Conservation (phyloP, 2,113 vertebrate species). For the Heloderma charlesbogerti region DNA sequence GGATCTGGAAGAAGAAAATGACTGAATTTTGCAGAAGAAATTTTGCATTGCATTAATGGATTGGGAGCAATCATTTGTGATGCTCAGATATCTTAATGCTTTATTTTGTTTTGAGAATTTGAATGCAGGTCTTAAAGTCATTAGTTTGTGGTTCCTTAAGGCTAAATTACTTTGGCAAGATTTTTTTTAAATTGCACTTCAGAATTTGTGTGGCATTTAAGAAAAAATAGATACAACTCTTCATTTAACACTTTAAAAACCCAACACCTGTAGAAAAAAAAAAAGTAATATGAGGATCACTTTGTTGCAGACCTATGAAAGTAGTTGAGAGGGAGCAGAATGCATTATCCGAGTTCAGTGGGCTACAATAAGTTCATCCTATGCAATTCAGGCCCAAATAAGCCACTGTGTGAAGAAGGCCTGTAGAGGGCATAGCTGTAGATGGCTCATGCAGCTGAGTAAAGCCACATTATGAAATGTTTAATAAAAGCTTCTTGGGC, state of each 20-base stretch:
- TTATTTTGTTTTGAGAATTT: constrained; percentile 42
- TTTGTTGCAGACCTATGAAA: not conserved
- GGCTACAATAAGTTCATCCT: not conserved
- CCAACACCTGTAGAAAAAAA: not conserved
- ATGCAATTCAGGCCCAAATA: not conserved
- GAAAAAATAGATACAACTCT: rapidly evolving
- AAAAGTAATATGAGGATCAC: constrained; percentile 25
- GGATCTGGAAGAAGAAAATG: constrained; percentile 60
- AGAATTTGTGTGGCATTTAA: not conserved
- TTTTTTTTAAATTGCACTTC: not conserved
- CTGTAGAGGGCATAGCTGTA: not conserved
- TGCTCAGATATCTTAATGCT: not conserved
- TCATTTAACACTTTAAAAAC: not conserved
- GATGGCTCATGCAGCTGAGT: not conserved
- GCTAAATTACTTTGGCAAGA: not conserved
- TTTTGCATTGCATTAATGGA: constrained; percentile 40
- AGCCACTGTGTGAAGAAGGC: not conserved
- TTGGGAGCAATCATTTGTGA: not conserved
- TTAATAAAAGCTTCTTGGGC: not conserved
- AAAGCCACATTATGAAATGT: not conserved
- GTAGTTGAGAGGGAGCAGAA: not conserved
- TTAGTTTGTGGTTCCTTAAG: constrained; percentile 43
- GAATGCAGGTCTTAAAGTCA: constrained; percentile 45
- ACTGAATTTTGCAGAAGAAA: constrained; percentile 42
- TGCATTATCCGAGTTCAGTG: not conserved